These are phyloP conservation scores for Spilarctia lutea DNA, from an alignment of 2,888 invertebrate species.

Conservation along the genomic window DNA sequence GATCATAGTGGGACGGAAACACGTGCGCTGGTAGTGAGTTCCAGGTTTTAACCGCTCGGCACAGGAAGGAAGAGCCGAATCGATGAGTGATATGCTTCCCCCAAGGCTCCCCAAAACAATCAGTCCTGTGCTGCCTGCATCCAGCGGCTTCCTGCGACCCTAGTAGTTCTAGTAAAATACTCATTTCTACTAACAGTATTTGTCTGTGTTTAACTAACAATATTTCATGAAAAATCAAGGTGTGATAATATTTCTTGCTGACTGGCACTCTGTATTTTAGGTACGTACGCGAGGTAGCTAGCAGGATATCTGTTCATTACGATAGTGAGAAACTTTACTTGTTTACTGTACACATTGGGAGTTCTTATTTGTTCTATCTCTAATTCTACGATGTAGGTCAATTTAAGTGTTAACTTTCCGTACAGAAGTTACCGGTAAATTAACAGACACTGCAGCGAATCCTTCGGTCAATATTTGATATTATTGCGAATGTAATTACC, in stretches of 20 bases:
- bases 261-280: background rate
- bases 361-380: background rate
- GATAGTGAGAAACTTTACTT: constrained; percentile 4
- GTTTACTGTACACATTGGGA: constrained; percentile 1
- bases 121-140: no score
- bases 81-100: no score
- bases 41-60: no score
- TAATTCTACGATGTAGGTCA: background rate
- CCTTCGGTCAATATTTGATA: background rate
- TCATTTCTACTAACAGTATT: no score
- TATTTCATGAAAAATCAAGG: background rate
- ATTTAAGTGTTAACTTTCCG: constrained; percentile 1
- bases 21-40: no score
- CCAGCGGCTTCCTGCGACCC: no score
- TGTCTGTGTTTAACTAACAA: background rate
- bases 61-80: no score
- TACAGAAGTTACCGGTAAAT: background rate
- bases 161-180: no score
- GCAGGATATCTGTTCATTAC: background rate
- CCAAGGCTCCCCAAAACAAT: no score
- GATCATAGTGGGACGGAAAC: no score
- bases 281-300: background rate
- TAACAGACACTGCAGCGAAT: background rate
- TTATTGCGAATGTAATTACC: background rate
- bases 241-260: background rate